phyloP scores from a whole-genome alignment of 2,113 vertebrate genomes.

The Gavialis gangeticus region DNA sequence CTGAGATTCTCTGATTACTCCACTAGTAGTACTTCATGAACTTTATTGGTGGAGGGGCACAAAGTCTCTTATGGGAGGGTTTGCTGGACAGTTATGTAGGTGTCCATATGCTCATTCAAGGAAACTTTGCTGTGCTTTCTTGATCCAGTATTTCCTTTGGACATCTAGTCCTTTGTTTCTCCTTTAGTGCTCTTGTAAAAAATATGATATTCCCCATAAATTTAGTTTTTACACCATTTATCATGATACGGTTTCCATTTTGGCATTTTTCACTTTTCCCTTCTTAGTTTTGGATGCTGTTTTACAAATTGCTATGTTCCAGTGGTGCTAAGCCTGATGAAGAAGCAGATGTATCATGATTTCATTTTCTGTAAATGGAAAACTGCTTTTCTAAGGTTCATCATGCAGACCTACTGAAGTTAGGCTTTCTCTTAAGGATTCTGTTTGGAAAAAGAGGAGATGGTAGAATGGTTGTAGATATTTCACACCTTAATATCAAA shows the following conservation, averaged over 20 bases:
- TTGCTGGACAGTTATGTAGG: constrained; percentile 14
- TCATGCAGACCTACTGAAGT: neutral
- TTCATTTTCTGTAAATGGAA: constrained; percentile 55
- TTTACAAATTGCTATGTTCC: constrained; percentile 57
- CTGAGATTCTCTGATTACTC: neutral
- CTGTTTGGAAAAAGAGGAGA: neutral
- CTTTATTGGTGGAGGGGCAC: neutral
- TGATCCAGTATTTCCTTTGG: neutral
- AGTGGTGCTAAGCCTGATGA: constrained; percentile 19
- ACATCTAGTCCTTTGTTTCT: neutral
- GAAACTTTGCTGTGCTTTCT: neutral
- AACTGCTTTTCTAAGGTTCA: neutral
- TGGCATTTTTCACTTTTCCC: constrained; percentile 24
- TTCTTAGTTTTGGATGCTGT: constrained; percentile 24
- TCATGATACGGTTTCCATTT: neutral
- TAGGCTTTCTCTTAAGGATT: neutral
- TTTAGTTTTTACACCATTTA: neutral
- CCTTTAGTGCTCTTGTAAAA: neutral
- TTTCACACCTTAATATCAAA: neutral
- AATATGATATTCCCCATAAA: neutral
- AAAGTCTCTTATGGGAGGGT: neutral
- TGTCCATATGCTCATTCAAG: neutral
- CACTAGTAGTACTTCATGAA: neutral
- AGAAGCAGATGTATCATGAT: constrained; percentile 15
- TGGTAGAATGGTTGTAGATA: constrained; percentile 7